These are phyloP conservation scores for Setipinna tenuifilis DNA, from an alignment of 2,797 vertebrate genomes.

Conservation along the genomic window DNA sequence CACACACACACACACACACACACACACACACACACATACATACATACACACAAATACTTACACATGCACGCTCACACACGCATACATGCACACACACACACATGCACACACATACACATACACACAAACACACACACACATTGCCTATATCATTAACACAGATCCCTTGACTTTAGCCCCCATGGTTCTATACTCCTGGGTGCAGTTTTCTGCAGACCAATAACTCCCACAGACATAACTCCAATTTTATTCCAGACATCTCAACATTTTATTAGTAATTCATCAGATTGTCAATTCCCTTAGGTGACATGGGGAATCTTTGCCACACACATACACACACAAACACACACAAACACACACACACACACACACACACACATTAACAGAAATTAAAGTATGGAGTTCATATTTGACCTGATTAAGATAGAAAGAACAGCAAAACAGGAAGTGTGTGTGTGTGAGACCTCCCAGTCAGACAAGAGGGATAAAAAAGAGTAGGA, in stretches of 20 bases:
- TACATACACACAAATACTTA: neutral
- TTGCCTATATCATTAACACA: conserved; percentile 21
- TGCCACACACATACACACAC: neutral
- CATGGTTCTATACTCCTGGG: conserved; percentile 48
- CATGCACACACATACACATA: neutral
- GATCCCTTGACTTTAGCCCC: conserved; percentile 36
- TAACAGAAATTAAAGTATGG: neutral
- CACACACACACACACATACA: neutral
- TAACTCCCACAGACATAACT: conserved; percentile 8
- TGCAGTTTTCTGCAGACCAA: conserved; percentile 13
- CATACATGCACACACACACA: neutral
- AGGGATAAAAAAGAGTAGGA: neutral
- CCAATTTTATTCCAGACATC: neutral
- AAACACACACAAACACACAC: neutral
- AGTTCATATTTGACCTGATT: neutral
- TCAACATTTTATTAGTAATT: conserved; percentile 10
- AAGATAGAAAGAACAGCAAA: neutral
- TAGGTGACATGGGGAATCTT: neutral
- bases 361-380: neutral
- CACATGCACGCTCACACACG: neutral
- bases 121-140: neutral
- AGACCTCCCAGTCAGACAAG: neutral
- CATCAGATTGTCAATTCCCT: neutral
- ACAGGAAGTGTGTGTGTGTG: neutral
- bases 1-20: neutral